Conservation (phyloP, 2,113 vertebrate species). For the Agelaius tricolor region DNA sequence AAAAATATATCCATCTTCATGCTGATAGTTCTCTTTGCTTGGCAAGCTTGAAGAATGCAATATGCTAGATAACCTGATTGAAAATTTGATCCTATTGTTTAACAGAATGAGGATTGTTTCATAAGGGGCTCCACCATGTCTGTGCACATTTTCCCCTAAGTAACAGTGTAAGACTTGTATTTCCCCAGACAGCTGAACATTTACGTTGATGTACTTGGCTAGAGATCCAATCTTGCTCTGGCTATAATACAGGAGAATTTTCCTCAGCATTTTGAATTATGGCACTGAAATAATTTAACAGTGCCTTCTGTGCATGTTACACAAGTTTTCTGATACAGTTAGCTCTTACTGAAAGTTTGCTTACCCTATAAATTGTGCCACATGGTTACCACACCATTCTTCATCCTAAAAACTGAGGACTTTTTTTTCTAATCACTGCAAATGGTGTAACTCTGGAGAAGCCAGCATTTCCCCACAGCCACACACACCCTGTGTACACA, state of each 20-base stretch:
- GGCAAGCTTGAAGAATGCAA: constrained; percentile 57
- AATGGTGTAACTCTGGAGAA: background rate
- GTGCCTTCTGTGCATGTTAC: constrained; percentile 73
- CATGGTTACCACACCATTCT: background rate
- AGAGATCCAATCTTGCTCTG: constrained; percentile 55
- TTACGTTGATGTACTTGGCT: constrained; percentile 68
- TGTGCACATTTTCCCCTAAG: constrained; percentile 72
- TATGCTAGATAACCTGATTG: constrained; percentile 62
- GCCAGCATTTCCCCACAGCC: background rate
- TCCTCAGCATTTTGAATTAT: constrained; percentile 71
- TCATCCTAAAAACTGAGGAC: background rate
- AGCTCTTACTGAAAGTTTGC: constrained; percentile 65
- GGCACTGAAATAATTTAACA: constrained; percentile 69
- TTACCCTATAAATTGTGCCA: constrained; percentile 66
- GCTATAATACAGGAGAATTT: constrained; percentile 70
- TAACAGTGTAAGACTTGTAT: constrained; percentile 68
- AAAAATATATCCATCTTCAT: constrained; percentile 59
- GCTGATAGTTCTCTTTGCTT: constrained; percentile 47
- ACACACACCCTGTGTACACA: background rate
- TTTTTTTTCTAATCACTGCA: background rate
- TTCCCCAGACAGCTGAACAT: constrained; percentile 67
- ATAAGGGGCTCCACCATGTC: constrained; percentile 74
- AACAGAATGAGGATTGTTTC: constrained; percentile 72
- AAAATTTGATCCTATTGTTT: constrained; percentile 77
- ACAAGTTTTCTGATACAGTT: constrained; percentile 57